These are phyloP conservation scores for Rhyacophila evoluta DNA, from an alignment of 2,888 invertebrate species.

Conservation along the genomic window DNA sequence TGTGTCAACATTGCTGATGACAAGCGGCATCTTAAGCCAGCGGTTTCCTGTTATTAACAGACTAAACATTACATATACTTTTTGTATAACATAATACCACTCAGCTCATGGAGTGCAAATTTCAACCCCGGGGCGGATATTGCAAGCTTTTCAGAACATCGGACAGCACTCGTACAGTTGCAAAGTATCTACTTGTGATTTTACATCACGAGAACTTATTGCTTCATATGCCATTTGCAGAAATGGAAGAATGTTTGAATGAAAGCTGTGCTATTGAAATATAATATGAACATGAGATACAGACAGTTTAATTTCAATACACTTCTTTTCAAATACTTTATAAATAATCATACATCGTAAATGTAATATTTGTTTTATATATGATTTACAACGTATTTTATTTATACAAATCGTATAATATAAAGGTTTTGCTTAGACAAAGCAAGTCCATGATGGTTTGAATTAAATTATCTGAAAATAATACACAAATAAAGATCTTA, in stretches of 20 bases:
- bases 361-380: too few relatives aligned
- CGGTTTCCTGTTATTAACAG: neutral
- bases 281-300: neutral
- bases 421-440: too few relatives aligned
- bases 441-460: too few relatives aligned
- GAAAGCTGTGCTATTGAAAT: neutral
- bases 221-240: neutral
- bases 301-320: too few relatives aligned
- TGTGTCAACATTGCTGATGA: constrained; percentile 4
- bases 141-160: constrained; percentile 10
- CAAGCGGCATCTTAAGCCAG: neutral
- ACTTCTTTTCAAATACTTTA: too few relatives aligned
- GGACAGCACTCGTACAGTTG: neutral
- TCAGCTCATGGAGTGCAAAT: neutral
- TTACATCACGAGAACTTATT: neutral
- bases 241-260: neutral
- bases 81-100: neutral
- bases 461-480: too few relatives aligned
- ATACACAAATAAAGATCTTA: too few relatives aligned
- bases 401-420: too few relatives aligned
- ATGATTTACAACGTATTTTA: too few relatives aligned
- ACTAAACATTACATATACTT: neutral
- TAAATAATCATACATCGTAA: too few relatives aligned
- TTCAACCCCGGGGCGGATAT: neutral
- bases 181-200: neutral